A percentile compares a stretch with the other conserved stretches of the same genome.
Evolutionary conservation across 2,113 vertebrate genomes (phyloP).

Genomic region (Stictonetta naevosa): DNA sequence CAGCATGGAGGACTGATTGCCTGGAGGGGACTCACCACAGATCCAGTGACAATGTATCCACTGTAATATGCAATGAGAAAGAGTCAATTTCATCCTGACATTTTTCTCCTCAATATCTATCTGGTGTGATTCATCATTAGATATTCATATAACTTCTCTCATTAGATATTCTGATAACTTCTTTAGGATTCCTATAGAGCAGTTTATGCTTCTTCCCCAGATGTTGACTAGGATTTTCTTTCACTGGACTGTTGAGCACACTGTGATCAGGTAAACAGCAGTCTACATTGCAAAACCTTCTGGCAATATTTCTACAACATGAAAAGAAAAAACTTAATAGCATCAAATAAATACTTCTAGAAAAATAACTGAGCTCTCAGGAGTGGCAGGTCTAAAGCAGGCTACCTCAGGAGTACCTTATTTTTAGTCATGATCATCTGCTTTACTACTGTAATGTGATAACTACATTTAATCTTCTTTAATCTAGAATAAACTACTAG

Average conservation of each 20-base stretch:
- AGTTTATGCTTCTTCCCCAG: background rate
- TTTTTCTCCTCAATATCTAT: background rate
- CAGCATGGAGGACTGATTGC: background rate
- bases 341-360: background rate
- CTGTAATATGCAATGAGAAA: background rate
- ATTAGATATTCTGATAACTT: background rate
- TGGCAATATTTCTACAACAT: background rate
- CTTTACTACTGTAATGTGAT: background rate
- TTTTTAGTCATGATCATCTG: background rate
- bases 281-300: background rate
- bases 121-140: background rate
- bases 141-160: background rate
- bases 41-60: background rate
- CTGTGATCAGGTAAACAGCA: background rate
- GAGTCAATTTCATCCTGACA: background rate
- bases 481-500: background rate
- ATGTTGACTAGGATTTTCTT: background rate
- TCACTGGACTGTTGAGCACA: background rate
- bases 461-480: background rate
- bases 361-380: background rate
- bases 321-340: background rate
- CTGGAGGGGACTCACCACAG: background rate
- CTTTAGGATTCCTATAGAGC: background rate
- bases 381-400: background rate
- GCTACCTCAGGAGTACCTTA: background rate